A percentile compares a stretch with the other conserved stretches of the same genome.
These are phyloP conservation scores for Paradoxurus hermaphroditus DNA, from an alignment of 2,113 vertebrate species.

Conservation along the genomic window DNA sequence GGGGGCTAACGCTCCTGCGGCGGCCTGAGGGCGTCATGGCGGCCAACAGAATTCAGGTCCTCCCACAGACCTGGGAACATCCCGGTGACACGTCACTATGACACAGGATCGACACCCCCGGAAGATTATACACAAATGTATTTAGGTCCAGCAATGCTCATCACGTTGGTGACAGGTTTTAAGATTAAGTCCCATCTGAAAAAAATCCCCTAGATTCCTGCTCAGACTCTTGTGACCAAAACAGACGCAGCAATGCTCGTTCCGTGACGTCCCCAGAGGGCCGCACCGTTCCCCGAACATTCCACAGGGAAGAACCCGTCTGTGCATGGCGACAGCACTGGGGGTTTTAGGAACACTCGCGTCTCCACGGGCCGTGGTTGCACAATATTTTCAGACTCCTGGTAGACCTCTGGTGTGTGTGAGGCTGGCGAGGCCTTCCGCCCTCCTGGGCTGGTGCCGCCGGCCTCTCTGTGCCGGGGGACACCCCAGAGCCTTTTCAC, in stretches of 20 bases:
- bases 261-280: neutral
- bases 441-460: neutral
- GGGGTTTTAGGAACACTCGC: accelerated
- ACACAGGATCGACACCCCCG: neutral
- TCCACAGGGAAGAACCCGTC: neutral
- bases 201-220: neutral
- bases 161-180: neutral
- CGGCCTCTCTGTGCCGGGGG: constrained; percentile 10
- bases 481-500: neutral
- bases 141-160: neutral
- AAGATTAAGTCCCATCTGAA: neutral
- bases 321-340: neutral
- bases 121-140: neutral
- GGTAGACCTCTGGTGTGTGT: neutral
- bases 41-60: neutral
- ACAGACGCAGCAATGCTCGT: neutral
- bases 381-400: neutral
- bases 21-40: no score
- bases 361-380: accelerated
- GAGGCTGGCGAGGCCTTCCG: neutral
- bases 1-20: neutral
- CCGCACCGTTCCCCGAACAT: neutral
- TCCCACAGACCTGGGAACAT: neutral
- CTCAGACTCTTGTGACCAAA: neutral
- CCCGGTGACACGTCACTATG: neutral